Base-by-base conservation (phyloP, 2,888 invertebrate genomes). In the Tinea pellionella region DNA sequence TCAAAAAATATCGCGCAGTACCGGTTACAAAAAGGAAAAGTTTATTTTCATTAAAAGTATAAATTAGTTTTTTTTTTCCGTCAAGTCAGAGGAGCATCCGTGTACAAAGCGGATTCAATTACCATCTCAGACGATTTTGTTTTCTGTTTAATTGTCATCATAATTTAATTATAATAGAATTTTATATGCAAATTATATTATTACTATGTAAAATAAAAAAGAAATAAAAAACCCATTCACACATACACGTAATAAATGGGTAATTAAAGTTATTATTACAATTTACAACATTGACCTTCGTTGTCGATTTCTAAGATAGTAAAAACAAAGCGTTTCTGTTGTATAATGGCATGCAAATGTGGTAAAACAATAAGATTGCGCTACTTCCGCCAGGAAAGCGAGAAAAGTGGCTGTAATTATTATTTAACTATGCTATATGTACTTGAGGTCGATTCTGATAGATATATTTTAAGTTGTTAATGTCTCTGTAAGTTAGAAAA, bases 261-360 rank as follows among this genome's bases (percentile, higher is more conserved):
- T 53, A 62, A 62, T 82, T 77, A 81, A 73, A 71, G 69, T 72
- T 70, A 77, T 79, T 78, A 57, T 57, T 57, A 8, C 57, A 29
- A 57, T 57, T 32, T 57, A 77, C 69, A 63, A 37, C 6, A 60
- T 42, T 64, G 76, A 72, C 82, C 83, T 84, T 82, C 78, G 60
- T 13, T 66, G 65, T 67, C 65, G 82, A 82, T 83, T 82, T 81
- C 79, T 81, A 84, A 80, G 80, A 72, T 69, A 74, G 70, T 71
- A 74, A 64, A 62, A 64, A 55, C 61, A 58, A 61, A 59, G 62
- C 47, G 61, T 58, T 57, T 18, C 3, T 15, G 18, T 19, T 15
- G 18, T 55, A 79, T 77, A 82, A 82, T 79, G 68, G 72, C 72
- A 86, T 86, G 85, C 82, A 84, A 85, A 85, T 79, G 69, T 63